A percentile compares a stretch with the other conserved stretches of the same genome.
Conservation (phyloP, 2,888 invertebrate species). For the Macropis europaea region DNA sequence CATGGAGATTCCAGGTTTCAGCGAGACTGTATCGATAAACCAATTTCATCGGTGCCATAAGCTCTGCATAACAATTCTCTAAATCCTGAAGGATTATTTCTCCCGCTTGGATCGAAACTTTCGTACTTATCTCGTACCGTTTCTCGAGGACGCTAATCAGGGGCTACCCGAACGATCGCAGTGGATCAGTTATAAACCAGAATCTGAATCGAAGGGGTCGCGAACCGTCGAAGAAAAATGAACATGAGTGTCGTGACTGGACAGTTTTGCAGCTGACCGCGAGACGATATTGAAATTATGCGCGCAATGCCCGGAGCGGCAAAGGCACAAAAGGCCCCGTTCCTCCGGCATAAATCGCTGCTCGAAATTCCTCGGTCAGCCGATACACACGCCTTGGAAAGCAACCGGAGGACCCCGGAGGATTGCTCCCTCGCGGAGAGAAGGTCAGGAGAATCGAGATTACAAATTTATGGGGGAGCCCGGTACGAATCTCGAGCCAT, state of each 20-base stretch:
- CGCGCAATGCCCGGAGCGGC: conserved; percentile 57
- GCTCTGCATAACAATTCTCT: too few species aligned
- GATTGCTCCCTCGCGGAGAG: conserved; percentile 21
- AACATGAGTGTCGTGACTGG: conserved; percentile 36
- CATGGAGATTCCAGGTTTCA: too few species aligned
- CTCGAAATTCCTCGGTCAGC: conserved; percentile 51
- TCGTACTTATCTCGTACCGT: too few species aligned
- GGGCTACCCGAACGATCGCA: too few species aligned
- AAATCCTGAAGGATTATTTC: too few species aligned
- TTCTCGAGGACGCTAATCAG: too few species aligned
- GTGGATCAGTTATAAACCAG: too few species aligned
- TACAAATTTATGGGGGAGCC: conserved; percentile 51
- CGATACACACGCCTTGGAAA: conserved; percentile 44
- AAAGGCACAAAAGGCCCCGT: conserved; percentile 50
- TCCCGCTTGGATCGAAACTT: too few species aligned
- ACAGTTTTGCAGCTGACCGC: conserved; percentile 23
- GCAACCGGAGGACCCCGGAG: conserved; percentile 11
- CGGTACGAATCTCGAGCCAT: conserved; percentile 15
- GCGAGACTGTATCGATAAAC: too few species aligned
- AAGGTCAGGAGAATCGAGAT: conserved; percentile 48
- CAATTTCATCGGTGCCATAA: too few species aligned
- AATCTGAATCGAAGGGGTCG: background rate
- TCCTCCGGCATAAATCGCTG: conserved; percentile 52
- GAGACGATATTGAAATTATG: conserved; percentile 62
- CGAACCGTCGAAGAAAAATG: conserved; percentile 22